Percentiles rank a stretch among this genome's conserved stretches.
Evolutionary conservation across 1,140 invertebrate genomes (phyloP).

Genomic region (Stegodyphus dumicola): DNA sequence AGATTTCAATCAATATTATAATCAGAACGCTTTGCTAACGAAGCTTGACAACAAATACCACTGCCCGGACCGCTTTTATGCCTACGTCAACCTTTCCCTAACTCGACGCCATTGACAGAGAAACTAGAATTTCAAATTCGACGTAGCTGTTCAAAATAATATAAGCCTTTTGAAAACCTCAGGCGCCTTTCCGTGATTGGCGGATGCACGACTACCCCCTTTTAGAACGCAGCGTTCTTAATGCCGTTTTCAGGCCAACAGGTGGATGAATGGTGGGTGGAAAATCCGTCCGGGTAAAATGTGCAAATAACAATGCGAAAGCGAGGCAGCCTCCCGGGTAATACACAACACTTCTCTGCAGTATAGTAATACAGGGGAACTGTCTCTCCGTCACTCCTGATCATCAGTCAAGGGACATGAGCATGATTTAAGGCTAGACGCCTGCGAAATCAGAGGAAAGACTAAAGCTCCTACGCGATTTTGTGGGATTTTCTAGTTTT

Average conservation of each 20-base stretch:
- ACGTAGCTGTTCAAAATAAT: constrained; percentile 38
- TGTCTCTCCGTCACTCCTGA: constrained; percentile 22
- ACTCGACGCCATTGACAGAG: background rate
- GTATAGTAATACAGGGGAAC: constrained; percentile 53
- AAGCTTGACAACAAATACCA: no score
- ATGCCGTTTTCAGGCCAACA: constrained; percentile 47
- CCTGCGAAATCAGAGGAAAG: constrained; percentile 15
- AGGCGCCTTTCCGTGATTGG: constrained; percentile 36
- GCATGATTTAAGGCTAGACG: constrained; percentile 18
- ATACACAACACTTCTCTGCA: constrained; percentile 27
- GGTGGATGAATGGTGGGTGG: constrained; percentile 8
- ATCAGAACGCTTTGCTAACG: no score
- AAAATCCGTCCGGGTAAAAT: constrained; percentile 27
- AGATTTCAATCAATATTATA: no score
- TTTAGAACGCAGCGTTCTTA: constrained; percentile 33
- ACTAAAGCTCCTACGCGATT: background rate
- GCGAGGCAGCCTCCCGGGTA: constrained; percentile 39
- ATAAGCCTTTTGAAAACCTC: constrained; percentile 38
- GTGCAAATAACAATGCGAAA: constrained; percentile 42
- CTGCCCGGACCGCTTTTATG: no score
- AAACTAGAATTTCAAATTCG: constrained; percentile 41
- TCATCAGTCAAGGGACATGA: constrained; percentile 52
- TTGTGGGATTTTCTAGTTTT: background rate
- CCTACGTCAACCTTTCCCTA: background rate
- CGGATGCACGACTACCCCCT: constrained; percentile 6